Evolutionary conservation across 2,888 invertebrate species (phyloP).

Genomic region (Lithophane leautieri): DNA sequence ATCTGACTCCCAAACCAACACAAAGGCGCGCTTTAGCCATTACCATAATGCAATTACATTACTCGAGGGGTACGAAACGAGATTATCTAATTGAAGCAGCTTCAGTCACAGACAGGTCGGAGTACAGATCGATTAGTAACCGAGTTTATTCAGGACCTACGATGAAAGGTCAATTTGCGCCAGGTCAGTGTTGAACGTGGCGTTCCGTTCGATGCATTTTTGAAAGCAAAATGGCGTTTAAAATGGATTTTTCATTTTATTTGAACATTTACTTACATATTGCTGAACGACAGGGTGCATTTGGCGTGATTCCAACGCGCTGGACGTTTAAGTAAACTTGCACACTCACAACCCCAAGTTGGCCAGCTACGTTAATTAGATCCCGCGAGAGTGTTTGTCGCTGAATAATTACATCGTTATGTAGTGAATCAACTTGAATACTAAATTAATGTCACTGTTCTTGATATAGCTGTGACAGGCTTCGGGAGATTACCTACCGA

Average conservation of each 20-base stretch:
- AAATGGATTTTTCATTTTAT: conserved; percentile 16
- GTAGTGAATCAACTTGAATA: conserved; percentile 34
- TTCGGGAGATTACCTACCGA: conserved; percentile 17
- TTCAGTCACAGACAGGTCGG: conserved; percentile 7
- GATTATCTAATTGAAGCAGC: conserved; percentile 19
- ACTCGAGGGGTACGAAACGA: conserved; percentile 16
- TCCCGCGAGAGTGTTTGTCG: conserved; percentile 22
- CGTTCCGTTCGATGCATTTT: conserved; percentile 4
- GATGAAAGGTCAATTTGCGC: conserved; percentile 26
- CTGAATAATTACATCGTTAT: conserved; percentile 45
- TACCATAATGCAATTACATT: conserved; percentile 53
- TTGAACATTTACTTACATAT: conserved; percentile 23
- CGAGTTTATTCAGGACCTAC: conserved; percentile 34
- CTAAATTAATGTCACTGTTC: conserved; percentile 32
- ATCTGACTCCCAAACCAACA: conserved; percentile 12
- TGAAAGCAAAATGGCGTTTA: background rate
- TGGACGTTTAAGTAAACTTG: conserved; percentile 63
- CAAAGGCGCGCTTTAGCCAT: conserved; percentile 30
- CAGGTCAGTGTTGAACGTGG: conserved; percentile 45
- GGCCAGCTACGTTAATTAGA: conserved; percentile 42
- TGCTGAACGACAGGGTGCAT: conserved; percentile 33
- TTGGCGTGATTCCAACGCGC: conserved; percentile 75
- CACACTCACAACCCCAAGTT: conserved; percentile 35
- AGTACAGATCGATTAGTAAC: conserved; percentile 31
- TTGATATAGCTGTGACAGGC: conserved; percentile 32